Base-by-base conservation (phyloP, 2,888 invertebrate genomes). In the Troides oblongomaculatus region DNA sequence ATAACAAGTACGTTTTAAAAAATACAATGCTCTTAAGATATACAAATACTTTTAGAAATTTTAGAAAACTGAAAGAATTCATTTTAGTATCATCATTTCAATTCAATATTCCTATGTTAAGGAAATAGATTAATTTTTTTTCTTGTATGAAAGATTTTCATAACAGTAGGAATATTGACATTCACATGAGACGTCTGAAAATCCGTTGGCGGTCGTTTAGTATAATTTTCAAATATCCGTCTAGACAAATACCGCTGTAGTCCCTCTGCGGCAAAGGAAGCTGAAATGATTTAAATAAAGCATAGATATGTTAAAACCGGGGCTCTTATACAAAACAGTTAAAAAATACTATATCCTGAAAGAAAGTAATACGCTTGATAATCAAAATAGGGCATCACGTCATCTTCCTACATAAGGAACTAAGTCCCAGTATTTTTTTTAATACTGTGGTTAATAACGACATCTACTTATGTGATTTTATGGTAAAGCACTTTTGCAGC, bases 211-310 rank as follows among this genome's bases (percentile, higher is more conserved):
- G 64, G 64, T 64, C 36, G 59, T 68, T 68, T 68, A 60, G 63
- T 50, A 68, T 64, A 68, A 68, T 63, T 63, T 68, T 68, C 64
- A 60, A 68, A 68, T 68, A 64, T 68, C 64, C 50, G 63, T 63
- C 68, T 58, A 63, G 63, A 64, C 68, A 64, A 60, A 68, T 63
- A 50, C 66, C 21, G 17, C 18, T 25, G 46, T 25, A 58, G 59
- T 62, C 5, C 43, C 59, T n/a, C 62, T 30, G 21, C 30, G 46
- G 59, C 60, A 66, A 60, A 50, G 60, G 36, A 50, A 59, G 59
- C 59, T 53, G 63, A 53, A 68, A 64, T 60, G 18, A 53, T 53
- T 53, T 53, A 6, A 53, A 53, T 53, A 53, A 53, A 18, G 5
- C n/a, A 53, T 7, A 53, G n/a, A 53, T 53, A 18, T 53, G 6